These are phyloP conservation scores for Monodelphis domestica DNA, from an alignment of 2,797 vertebrate genomes.

Conservation along the genomic window DNA sequence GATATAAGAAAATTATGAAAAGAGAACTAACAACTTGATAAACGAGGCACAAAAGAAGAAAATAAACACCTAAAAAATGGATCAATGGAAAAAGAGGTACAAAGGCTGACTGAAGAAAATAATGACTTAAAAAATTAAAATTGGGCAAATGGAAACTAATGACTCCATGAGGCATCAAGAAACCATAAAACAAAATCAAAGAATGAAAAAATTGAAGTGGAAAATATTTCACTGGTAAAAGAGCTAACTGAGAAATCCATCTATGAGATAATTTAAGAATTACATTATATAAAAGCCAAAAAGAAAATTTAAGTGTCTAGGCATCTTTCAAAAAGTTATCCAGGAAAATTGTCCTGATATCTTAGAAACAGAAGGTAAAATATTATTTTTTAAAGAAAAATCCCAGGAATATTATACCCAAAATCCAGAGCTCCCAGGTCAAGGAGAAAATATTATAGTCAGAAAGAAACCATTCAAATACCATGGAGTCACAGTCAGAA, in stretches of 20 bases:
- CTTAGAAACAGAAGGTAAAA: not conserved
- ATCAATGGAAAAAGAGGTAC: not conserved
- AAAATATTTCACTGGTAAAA: not conserved
- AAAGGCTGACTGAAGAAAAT: not conserved
- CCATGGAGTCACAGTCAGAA: not conserved
- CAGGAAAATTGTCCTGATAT: not conserved
- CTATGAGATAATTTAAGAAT: not conserved
- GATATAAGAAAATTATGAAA: not conserved
- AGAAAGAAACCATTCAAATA: not conserved
- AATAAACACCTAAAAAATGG: not conserved
- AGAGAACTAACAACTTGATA: not conserved
- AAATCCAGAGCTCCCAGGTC: not conserved
- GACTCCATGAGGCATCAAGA: not conserved
- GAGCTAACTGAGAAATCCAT: not conserved
- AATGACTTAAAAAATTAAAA: not conserved
- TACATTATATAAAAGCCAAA: not conserved
- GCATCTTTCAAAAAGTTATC: not conserved
- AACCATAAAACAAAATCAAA: not conserved
- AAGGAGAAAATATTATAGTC: not conserved
- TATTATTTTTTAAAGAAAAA: not conserved
- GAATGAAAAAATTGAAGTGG: not conserved
- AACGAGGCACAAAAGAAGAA: not conserved
- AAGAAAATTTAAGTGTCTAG: not conserved
- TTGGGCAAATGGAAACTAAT: not conserved
- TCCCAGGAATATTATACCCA: not conserved